Evolutionary conservation across 1,140 invertebrate genomes (phyloP).

Genomic region (Penaeus japonicus): DNA sequence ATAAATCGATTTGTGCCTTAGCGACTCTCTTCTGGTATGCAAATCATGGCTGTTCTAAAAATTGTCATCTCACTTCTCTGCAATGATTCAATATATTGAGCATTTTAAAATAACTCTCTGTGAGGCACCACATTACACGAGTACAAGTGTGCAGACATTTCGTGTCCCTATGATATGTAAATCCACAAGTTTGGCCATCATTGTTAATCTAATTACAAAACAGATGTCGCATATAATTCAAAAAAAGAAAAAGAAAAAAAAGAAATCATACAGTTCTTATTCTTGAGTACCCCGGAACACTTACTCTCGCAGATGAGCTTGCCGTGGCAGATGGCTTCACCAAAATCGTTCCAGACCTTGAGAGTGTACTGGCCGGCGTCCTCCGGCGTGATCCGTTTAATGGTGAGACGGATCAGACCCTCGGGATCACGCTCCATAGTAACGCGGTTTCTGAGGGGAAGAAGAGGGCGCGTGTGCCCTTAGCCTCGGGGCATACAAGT

Average conservation of each 20-base stretch:
- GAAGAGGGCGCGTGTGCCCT: neutral
- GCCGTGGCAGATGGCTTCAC: slow-evolving; percentile 82
- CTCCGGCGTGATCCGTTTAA: slow-evolving; percentile 72
- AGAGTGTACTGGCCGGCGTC: slow-evolving; percentile 86
- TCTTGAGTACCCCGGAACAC: slow-evolving; percentile 60
- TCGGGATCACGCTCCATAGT: slow-evolving; percentile 82
- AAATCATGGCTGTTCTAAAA: too few species aligned
- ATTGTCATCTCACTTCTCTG: too few species aligned
- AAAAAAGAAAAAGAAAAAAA: neutral
- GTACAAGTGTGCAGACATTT: too few species aligned
- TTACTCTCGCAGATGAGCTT: slow-evolving; percentile 84
- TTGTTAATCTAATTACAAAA: too few species aligned
- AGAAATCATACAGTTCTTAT: too few species aligned
- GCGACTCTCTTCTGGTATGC: too few species aligned
- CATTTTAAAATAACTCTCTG: neutral
- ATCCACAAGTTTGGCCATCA: too few species aligned
- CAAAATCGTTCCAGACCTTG: slow-evolving; percentile 82
- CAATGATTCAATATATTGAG: too few species aligned
- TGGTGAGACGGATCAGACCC: slow-evolving; percentile 79
- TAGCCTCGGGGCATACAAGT: neutral
- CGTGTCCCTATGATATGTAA: too few species aligned
- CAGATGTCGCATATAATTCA: neutral
- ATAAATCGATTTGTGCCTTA: too few species aligned
- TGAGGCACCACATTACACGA: neutral
- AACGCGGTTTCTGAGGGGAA: slow-evolving; percentile 75